Conservation (phyloP, 37 sponge, comb jelly and placozoan genomes). For the Crambe crambe region DNA sequence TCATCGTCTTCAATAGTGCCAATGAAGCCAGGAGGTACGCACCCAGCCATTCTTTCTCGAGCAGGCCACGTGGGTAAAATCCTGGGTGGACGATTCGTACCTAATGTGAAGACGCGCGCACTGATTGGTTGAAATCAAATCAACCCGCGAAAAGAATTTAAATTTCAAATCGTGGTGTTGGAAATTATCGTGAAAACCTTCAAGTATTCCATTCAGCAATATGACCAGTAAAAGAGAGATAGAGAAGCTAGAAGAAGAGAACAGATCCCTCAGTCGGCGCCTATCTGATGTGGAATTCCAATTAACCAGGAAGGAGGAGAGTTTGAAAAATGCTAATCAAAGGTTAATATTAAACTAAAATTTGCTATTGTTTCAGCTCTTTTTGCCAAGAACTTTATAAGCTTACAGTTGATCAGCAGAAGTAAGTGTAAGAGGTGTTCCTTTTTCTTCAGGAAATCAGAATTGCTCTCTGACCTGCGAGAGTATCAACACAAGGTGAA, state of each 20-base stretch:
- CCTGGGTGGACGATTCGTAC: not conserved
- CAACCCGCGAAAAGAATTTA: not conserved
- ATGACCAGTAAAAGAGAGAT: slow-evolving; percentile 37
- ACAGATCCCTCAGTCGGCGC: slow-evolving; percentile 27
- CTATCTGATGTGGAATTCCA: slow-evolving; percentile 43
- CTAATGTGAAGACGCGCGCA: not conserved
- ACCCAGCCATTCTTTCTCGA: not conserved
- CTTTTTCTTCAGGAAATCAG: slow-evolving; percentile 26
- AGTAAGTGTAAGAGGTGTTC: no score
- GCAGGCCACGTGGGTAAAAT: slow-evolving; percentile 1
- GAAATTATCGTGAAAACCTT: no score
- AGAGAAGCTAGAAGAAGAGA: slow-evolving; percentile 55
- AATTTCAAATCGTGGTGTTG: not conserved
- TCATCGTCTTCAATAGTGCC: slow-evolving; percentile 87
- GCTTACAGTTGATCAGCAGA: no score
- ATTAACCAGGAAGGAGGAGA: slow-evolving; percentile 38
- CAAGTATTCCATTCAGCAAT: no score
- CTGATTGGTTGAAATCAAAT: slow-evolving; percentile 21
- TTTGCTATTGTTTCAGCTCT: no score
- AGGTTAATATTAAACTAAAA: slow-evolving; percentile 5
- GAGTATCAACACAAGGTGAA: slow-evolving; percentile 39
- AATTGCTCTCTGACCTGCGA: slow-evolving; percentile 36
- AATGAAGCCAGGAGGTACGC: slow-evolving; percentile 34
- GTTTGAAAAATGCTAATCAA: slow-evolving; percentile 23
- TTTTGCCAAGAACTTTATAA: no score